A percentile compares a stretch with the other conserved stretches of the same genome.
phyloP scores from a whole-genome alignment of 2,797 vertebrate species.

The Mormyrus proboscirostris region DNA sequence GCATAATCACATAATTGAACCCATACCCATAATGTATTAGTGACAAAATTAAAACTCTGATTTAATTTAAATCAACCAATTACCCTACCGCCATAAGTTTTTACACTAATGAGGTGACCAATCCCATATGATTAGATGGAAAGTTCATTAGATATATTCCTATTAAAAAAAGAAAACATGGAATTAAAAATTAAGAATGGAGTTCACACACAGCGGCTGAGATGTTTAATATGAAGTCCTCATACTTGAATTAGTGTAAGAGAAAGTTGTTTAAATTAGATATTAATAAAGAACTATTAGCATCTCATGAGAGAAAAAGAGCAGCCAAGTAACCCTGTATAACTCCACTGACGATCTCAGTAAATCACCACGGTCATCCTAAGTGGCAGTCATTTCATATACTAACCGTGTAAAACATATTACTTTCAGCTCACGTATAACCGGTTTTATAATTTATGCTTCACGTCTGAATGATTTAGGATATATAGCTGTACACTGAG shows the following conservation, averaged over 20 bases:
- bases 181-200: neutral
- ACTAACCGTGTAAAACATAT: neutral
- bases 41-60: neutral
- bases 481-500: neutral
- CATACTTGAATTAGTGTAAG: neutral
- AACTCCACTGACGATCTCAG: neutral
- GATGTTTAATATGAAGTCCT: neutral
- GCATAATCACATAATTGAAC: slow-evolving; percentile 15
- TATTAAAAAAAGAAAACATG: neutral
- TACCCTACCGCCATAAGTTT: neutral
- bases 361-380: neutral
- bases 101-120: neutral
- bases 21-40: neutral
- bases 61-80: neutral
- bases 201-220: neutral
- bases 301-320: neutral
- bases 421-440: neutral
- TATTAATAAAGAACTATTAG: neutral
- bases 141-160: neutral
- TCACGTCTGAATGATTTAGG: neutral
- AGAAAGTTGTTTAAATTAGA: neutral
- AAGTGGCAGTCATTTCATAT: neutral
- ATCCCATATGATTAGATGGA: neutral
- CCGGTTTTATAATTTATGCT: neutral
- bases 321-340: neutral